Evolutionary conservation across 2,797 vertebrate species (phyloP).

Genomic region (Protosalanx chinensis): DNA sequence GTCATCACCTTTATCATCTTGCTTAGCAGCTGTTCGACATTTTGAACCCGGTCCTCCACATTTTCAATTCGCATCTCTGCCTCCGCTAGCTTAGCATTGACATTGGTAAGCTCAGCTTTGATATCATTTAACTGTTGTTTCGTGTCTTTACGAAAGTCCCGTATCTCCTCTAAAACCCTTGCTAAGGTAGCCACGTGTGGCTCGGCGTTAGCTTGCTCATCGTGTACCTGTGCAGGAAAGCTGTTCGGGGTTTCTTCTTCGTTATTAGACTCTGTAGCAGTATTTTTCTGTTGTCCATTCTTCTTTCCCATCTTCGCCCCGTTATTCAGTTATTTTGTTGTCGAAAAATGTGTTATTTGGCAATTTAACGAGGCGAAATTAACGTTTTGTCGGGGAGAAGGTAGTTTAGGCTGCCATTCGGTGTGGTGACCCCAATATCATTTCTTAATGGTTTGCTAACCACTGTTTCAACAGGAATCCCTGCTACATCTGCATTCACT

Average conservation of each 20-base stretch:
- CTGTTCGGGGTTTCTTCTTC: conserved; percentile 14
- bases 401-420: conserved; percentile 17
- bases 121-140: conserved; percentile 18
- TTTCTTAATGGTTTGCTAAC: no score
- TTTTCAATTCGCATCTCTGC: conserved; percentile 22
- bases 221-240: conserved; percentile 12
- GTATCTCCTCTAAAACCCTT: conserved; percentile 25
- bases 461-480: no score
- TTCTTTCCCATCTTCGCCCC: neutral
- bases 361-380: conserved; percentile 6
- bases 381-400: conserved; percentile 11
- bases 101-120: conserved; percentile 15
- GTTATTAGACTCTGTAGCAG: conserved; percentile 5
- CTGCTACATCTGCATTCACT: no score
- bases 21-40: conserved; percentile 12
- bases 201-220: conserved; percentile 11
- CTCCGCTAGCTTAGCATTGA: conserved; percentile 16
- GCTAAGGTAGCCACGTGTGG: conserved; percentile 1
- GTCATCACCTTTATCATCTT: conserved; percentile 20
- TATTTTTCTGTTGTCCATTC: neutral
- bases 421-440: neutral
- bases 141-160: conserved; percentile 24
- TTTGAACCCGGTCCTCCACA: conserved; percentile 13
- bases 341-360: conserved; percentile 8
- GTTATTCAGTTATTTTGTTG: neutral